These are phyloP conservation scores for Henricia sp. DNA, from an alignment of 53 echinoderm and acorn worm species.

Conservation along the genomic window DNA sequence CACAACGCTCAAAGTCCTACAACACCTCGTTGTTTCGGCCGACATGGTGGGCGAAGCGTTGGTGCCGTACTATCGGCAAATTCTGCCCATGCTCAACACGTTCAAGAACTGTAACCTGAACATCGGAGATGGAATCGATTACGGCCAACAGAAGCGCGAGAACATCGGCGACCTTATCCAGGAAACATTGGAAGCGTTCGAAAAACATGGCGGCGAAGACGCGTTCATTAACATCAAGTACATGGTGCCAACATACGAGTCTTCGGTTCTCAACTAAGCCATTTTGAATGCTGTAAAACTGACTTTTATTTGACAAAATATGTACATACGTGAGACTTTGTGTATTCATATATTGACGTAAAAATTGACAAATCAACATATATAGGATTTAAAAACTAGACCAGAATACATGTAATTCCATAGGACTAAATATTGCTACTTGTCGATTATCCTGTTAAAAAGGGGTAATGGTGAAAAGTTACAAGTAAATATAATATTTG, in stretches of 20 bases:
- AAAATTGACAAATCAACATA: too few relatives aligned
- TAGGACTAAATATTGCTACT: too few relatives aligned
- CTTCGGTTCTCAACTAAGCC: conserved; percentile 87
- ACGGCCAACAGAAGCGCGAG: conserved; percentile 96
- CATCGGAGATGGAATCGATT: conserved; percentile 96
- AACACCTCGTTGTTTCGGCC: conserved; percentile 89
- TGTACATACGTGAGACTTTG: too few relatives aligned
- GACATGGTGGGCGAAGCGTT: conserved; percentile 92
- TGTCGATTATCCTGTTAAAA: too few relatives aligned
- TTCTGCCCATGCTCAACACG: conserved; percentile 93
- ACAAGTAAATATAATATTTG: too few relatives aligned
- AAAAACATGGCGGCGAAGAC: conserved; percentile 89
- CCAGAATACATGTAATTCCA: too few relatives aligned
- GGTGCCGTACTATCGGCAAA: conserved; percentile 97
- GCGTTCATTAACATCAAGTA: conserved; percentile 99
- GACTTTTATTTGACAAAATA: too few relatives aligned
- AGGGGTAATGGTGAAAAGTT: too few relatives aligned
- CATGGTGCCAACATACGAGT: conserved; percentile 98
- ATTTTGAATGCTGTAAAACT: too few relatives aligned
- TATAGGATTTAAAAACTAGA: too few relatives aligned
- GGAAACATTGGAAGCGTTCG: conserved; percentile 90
- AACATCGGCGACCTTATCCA: conserved; percentile 97
- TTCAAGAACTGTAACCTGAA: conserved; percentile 93
- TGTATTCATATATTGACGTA: too few relatives aligned
- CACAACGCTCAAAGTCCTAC: conserved; percentile 93